Evolutionary conservation across 2,113 vertebrate genomes (phyloP).

Genomic region (Orientallactaga bullata): DNA sequence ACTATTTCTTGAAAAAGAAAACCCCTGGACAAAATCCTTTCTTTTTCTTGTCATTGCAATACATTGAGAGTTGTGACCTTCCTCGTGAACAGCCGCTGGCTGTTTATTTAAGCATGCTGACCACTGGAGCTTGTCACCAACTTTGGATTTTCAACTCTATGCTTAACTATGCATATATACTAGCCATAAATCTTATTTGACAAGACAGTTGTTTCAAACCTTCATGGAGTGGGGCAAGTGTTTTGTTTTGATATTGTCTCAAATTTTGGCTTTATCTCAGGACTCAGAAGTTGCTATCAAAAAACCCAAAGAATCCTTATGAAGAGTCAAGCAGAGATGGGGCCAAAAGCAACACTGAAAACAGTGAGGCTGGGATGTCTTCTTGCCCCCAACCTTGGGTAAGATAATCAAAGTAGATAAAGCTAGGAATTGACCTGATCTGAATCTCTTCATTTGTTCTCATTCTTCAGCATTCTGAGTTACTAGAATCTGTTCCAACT

Average conservation of each 20-base stretch:
- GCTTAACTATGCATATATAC: slow-evolving; percentile 88
- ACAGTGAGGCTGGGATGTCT: slow-evolving; percentile 75
- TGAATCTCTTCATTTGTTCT: background rate
- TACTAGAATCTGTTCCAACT: slow-evolving; percentile 79
- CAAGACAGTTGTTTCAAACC: slow-evolving; percentile 73
- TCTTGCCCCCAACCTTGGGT: slow-evolving; percentile 88
- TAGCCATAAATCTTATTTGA: slow-evolving; percentile 88
- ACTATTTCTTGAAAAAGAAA: background rate
- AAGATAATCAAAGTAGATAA: slow-evolving; percentile 76
- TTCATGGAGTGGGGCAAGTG: background rate
- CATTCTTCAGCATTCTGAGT: slow-evolving; percentile 64
- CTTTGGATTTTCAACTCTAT: slow-evolving; percentile 90
- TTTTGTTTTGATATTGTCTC: background rate
- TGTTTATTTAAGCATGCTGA: slow-evolving; percentile 80
- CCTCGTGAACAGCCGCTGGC: slow-evolving; percentile 72
- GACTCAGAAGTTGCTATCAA: slow-evolving; percentile 82
- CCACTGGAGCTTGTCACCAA: slow-evolving; percentile 72
- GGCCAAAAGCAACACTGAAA: slow-evolving; percentile 74
- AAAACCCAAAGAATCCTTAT: slow-evolving; percentile 84
- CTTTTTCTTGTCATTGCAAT: background rate
- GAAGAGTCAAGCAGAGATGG: slow-evolving; percentile 86
- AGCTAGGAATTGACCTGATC: background rate
- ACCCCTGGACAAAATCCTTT: background rate
- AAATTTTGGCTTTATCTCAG: slow-evolving; percentile 83
- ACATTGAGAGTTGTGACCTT: background rate